Percentiles rank a stretch among this genome's conserved stretches.
phyloP scores from a whole-genome alignment of 2,113 vertebrate species.

The Paratilapia polleni region DNA sequence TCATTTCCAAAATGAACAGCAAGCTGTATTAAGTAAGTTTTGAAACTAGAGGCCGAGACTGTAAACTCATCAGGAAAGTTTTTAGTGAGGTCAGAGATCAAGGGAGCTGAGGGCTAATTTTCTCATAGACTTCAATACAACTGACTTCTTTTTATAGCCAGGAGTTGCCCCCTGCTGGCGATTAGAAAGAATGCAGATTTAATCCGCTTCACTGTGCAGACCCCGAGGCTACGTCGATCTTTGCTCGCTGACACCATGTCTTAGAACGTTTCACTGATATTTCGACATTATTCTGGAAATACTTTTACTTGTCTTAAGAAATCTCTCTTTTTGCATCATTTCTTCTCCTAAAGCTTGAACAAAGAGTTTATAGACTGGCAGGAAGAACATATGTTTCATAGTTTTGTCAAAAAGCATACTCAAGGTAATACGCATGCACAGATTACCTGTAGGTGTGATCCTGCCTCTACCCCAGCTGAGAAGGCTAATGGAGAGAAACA shows the following conservation, averaged over 20 bases:
- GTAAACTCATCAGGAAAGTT: no score
- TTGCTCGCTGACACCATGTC: not conserved
- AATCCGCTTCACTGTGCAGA: not conserved
- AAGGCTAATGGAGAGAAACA: not conserved
- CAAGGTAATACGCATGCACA: not conserved
- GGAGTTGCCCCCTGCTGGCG: accelerated
- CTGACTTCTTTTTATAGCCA: not conserved
- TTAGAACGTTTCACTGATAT: not conserved
- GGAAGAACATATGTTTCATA: not conserved
- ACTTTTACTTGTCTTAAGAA: not conserved
- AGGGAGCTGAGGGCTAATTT: accelerated
- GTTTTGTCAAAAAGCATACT: not conserved
- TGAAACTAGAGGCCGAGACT: no score
- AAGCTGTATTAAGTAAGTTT: no score
- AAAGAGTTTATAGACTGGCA: not conserved
- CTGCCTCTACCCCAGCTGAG: not conserved
- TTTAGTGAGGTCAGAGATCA: not conserved
- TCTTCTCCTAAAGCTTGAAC: not conserved
- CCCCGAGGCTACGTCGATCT: not conserved
- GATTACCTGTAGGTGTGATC: accelerated
- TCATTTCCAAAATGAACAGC: no score
- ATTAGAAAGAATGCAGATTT: not conserved
- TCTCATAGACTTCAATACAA: not conserved
- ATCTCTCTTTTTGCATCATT: not conserved
- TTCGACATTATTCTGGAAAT: not conserved